phyloP scores from a whole-genome alignment of 2,888 invertebrate species.

The Bellardia pandia region DNA sequence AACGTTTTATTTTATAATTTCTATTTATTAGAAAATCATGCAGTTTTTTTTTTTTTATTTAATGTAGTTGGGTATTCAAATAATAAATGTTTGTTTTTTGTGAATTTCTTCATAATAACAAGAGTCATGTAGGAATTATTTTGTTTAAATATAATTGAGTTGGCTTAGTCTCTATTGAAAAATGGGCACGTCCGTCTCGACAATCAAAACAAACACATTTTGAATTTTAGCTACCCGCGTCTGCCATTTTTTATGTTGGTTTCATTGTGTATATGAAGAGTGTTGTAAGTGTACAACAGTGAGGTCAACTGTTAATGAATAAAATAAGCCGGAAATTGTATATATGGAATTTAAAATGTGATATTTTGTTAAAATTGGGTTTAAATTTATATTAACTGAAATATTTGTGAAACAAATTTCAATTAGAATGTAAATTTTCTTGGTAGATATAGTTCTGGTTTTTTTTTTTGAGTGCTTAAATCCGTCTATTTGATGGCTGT shows the following conservation, averaged over 20 bases:
- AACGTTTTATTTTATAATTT: slow-evolving; percentile 22
- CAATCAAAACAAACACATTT: slow-evolving; percentile 16
- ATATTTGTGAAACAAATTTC: too few relatives aligned
- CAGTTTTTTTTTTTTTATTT: neutral
- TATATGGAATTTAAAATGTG: too few relatives aligned
- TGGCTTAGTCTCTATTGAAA: slow-evolving; percentile 37
- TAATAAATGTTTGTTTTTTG: neutral
- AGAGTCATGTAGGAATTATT: neutral
- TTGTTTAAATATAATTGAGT: slow-evolving; percentile 30
- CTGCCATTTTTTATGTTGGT: neutral
- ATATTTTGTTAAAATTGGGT: too few relatives aligned
- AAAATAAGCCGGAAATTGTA: too few relatives aligned
- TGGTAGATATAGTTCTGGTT: too few relatives aligned
- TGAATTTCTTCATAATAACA: neutral
- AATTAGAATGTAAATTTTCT: too few relatives aligned
- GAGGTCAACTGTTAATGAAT: too few relatives aligned
- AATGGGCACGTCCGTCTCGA: slow-evolving; percentile 59
- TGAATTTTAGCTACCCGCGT: neutral
- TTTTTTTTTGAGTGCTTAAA: too few relatives aligned
- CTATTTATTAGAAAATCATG: slow-evolving; percentile 19
- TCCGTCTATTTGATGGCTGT: too few relatives aligned
- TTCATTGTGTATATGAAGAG: neutral
- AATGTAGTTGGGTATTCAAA: neutral
- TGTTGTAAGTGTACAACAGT: neutral
- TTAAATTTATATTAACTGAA: too few relatives aligned